Conservation (phyloP, 2,113 vertebrate species). For the Coptodon bakossiorum region DNA sequence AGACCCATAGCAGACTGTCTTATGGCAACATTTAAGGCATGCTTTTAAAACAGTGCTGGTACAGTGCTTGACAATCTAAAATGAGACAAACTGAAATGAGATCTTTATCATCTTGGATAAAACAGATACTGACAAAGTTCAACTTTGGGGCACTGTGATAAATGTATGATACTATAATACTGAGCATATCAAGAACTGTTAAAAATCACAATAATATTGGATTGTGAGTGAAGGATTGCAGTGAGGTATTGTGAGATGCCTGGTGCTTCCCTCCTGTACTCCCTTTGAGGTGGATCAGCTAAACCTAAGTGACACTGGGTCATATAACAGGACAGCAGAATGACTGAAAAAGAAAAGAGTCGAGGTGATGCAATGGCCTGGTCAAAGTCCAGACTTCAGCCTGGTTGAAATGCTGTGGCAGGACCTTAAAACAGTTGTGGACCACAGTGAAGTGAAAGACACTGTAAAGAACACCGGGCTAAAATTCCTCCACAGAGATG, state of each 20-base stretch:
- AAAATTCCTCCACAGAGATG: background rate
- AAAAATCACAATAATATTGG: background rate
- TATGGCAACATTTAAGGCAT: background rate
- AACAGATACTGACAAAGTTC: background rate
- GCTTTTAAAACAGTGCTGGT: background rate
- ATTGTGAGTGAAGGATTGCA: background rate
- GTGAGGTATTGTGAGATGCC: background rate
- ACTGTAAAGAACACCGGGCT: background rate
- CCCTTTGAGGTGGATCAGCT: background rate
- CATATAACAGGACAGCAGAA: background rate
- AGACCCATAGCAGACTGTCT: background rate
- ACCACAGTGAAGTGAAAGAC: background rate
- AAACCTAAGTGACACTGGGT: background rate
- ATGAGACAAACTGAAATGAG: background rate
- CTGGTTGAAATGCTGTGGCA: background rate
- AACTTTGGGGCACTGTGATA: background rate
- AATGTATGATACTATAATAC: background rate
- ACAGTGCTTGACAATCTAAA: background rate
- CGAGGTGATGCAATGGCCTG: background rate
- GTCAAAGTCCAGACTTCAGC: background rate
- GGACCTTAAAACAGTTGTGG: background rate
- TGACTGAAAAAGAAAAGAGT: background rate
- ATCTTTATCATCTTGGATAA: background rate
- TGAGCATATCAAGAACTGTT: background rate
- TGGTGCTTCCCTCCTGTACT: background rate